A percentile compares a stretch with the other conserved stretches of the same genome.
These are phyloP conservation scores for Anoplolepis gracilipes DNA, from an alignment of 1,140 invertebrate genomes.

Conservation along the genomic window DNA sequence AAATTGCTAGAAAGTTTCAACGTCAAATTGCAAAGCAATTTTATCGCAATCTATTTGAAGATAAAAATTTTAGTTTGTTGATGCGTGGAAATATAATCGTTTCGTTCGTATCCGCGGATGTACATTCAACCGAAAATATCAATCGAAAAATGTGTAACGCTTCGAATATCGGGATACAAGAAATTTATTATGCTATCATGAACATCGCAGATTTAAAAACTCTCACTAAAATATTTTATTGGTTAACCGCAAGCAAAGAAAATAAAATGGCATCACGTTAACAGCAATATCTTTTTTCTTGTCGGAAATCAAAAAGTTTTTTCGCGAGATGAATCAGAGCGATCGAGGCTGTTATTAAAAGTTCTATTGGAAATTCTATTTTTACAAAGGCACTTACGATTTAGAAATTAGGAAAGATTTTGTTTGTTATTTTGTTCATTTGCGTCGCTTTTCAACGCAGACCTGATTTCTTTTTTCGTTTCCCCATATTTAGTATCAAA, in stretches of 20 bases:
- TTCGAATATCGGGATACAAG: background rate
- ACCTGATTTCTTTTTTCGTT: constrained; percentile 73
- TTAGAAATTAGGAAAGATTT: constrained; percentile 49
- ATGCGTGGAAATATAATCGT: background rate
- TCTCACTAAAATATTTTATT: background rate
- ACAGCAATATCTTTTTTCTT: constrained; percentile 41
- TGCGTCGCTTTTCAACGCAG: constrained; percentile 62
- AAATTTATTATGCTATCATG: background rate
- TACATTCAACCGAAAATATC: background rate
- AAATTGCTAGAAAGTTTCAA: background rate
- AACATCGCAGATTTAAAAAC: no score
- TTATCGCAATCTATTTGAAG: background rate
- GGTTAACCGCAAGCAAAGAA: constrained; percentile 26
- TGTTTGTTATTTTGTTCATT: background rate
- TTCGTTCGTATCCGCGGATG: background rate
- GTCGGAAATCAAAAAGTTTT: constrained; percentile 4
- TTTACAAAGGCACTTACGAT: constrained; percentile 38
- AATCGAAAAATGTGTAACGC: background rate
- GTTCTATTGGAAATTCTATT: constrained; percentile 40
- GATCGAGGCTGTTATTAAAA: background rate
- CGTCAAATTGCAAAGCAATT: background rate
- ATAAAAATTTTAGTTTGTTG: background rate
- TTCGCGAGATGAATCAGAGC: background rate
- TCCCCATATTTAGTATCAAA: constrained; percentile 77
- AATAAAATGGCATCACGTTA: constrained; percentile 38